Base-by-base conservation (phyloP, 2,888 invertebrate genomes). In the Rhodophaea formosa region DNA sequence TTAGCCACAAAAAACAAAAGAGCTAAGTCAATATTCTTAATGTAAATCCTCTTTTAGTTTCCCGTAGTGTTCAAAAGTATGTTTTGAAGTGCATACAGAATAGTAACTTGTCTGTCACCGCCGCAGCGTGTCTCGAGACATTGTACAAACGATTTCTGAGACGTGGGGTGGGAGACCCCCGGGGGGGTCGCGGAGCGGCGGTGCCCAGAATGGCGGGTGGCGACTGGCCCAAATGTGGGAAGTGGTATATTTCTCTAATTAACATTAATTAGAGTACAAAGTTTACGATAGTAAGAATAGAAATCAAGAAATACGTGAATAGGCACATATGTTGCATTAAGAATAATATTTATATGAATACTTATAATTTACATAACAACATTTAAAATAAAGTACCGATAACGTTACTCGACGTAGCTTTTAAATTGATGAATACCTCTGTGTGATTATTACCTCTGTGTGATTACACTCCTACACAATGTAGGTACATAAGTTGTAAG, bases 121-220 rank as follows among this genome's bases (percentile, higher is more conserved):
- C 32, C 16, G 17, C 35, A 30, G 49, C 15, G 51, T 23, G 23
- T 51, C 51, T 49, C 49, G 32, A 32, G 15, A 49, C 49, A 32
- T 32, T 49, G 51, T 51, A 39, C 51, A 51, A 51, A 51, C 51
- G 51, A 51, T 51, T 51, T 35, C 51, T 51, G 51, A 51, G 51
- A 51, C 51, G 51, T 6, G 35, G 51, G 51, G 35, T 16, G 35
- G 35, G 35, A 3, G 3, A n/a, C 23, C 35, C 16, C 17, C 16
- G 12, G 16, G 17, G 51, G 35, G 32, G 35, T 12, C 35, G 35
- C 47, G 30, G 12, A 12, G 46, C 29, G n/a, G 46, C 23, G 30
- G 29, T 49, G 39, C 35, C 15, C 35, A 15, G 35, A 23, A 23
- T n/a, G 23, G 6, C 12, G 35, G 51, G 35, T 35, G 49, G 49